Base-by-base conservation (phyloP, 2,888 invertebrate genomes). In the Perizoma flavofasciatum region DNA sequence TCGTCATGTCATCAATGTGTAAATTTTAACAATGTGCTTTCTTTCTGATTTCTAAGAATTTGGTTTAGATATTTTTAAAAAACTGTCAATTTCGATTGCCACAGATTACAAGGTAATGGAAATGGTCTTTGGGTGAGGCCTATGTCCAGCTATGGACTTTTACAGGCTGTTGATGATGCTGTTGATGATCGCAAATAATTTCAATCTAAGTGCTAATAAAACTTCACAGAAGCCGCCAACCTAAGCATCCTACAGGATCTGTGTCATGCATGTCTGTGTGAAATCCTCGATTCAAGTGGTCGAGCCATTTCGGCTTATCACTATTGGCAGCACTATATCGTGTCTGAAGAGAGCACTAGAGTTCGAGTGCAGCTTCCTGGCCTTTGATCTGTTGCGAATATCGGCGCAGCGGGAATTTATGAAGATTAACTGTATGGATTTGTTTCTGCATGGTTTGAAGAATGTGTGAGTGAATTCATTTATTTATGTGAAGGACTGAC, bases 281-380 rank as follows among this genome's bases (percentile, higher is more conserved):
- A 58, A 52, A 48, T 48, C 51, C 57, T 52, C 58, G 46, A 5
- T 6, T 58, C 52, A 52, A 58, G 58, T 58, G 58, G 52, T 8
- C 6, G 34, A 44, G 52, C 48, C 52, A 58, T 58, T 58, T 58
- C 47, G 10, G n/a, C 41, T 10, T 41, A 41, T 41, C 41, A 41
- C 41, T 41, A 41, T 41, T 7, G 39, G 39, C 39, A 39, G 39
- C 39, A 7, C 39, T 39, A 39, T 39, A 39, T 39, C 41, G 41
- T 10, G 6, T 41, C 41, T 41, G 41, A 41, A 41, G 41, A 41
- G 33, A 34, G 9, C 34, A 48, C 10, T 35, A 6, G 35, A 34
- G 47, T 9, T 47, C 47, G n/a, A 48, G 48, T 48, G 48, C 6
- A n/a, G 48, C 10, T 10, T 47, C 47, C 35, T 10, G 34, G 48